phyloP scores from a whole-genome alignment of 2,113 vertebrate genomes.

The Plotosus lineatus region DNA sequence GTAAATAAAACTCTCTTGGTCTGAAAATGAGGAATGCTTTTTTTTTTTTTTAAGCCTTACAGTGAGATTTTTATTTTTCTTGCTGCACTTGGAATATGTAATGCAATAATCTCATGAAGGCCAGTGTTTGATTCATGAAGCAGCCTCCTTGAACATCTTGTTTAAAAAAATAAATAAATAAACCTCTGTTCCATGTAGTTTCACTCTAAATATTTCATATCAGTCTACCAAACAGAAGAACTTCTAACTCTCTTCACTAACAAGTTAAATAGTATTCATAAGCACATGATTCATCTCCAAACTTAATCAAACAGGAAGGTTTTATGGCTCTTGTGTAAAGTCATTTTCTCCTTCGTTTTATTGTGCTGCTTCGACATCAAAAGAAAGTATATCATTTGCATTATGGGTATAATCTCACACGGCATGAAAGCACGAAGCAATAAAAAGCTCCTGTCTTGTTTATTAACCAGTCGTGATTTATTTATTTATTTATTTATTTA shows the following conservation, averaged over 20 bases:
- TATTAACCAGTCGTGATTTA: constrained; percentile 38
- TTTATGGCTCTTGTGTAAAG: constrained; percentile 64
- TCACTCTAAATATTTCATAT: constrained; percentile 65
- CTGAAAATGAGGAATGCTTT: not conserved
- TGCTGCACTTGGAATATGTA: not conserved
- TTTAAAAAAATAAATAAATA: not conserved
- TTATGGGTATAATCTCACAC: constrained; percentile 73
- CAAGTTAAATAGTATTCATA: constrained; percentile 69
- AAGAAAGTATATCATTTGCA: constrained; percentile 72
- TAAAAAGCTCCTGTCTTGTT: constrained; percentile 25
- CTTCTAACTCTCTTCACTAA: constrained; percentile 58
- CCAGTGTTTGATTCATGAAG: not conserved
- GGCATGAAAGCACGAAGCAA: constrained; percentile 68
- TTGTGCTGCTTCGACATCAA: constrained; percentile 70
- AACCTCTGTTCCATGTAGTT: not conserved
- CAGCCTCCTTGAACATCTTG: not conserved
- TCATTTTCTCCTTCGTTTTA: constrained; percentile 57
- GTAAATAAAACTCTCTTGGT: constrained; percentile 48
- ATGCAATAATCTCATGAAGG: not conserved
- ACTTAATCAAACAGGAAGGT: constrained; percentile 66
- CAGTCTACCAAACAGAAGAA: constrained; percentile 63
- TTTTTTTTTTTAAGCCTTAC: not conserved
- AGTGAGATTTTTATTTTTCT: not conserved
- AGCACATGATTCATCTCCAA: constrained; percentile 70
- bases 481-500: not conserved